phyloP scores from a whole-genome alignment of 2,888 invertebrate genomes.

The Octonoba sinensis region DNA sequence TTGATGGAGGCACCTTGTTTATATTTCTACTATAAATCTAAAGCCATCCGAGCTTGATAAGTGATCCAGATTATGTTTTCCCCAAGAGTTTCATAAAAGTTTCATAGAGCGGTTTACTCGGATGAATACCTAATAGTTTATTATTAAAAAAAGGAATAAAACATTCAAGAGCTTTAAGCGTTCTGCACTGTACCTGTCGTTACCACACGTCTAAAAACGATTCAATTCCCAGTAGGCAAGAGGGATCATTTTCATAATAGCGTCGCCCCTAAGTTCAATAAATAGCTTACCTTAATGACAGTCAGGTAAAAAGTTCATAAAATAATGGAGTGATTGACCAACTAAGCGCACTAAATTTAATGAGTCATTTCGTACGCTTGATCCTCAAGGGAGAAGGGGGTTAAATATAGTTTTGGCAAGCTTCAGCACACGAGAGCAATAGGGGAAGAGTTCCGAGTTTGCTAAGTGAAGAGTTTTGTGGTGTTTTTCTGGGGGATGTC shows the following conservation, averaged over 20 bases:
- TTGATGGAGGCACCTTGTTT: too few relatives aligned
- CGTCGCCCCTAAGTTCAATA: conserved; percentile 47
- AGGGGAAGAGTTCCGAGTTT: too few relatives aligned
- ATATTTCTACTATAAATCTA: too few relatives aligned
- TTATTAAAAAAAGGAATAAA: conserved; percentile 16
- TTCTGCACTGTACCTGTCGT: conserved; percentile 29
- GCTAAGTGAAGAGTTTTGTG: too few relatives aligned
- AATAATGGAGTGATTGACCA: conserved; percentile 53
- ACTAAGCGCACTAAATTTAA: conserved; percentile 52
- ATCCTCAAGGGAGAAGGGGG: conserved; percentile 25
- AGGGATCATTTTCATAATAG: conserved; percentile 57
- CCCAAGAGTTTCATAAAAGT: conserved; percentile 9
- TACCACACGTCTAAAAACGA: conserved; percentile 28
- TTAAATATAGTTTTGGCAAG: conserved; percentile 54
- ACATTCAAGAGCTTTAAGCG: conserved; percentile 8
- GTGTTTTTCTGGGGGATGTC: too few relatives aligned
- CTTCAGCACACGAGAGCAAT: background rate
- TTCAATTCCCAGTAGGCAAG: conserved; percentile 31
- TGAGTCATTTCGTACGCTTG: conserved; percentile 40
- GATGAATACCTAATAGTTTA: conserved; percentile 24
- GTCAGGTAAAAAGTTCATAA: conserved; percentile 52
- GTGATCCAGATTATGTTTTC: background rate
- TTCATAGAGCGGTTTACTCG: conserved; percentile 3
- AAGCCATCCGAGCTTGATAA: background rate
- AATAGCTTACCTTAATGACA: conserved; percentile 50